Percentiles rank a stretch among this genome's conserved stretches.
phyloP scores from a whole-genome alignment of 2,888 invertebrate species.

The Aproaerema taeniolella region DNA sequence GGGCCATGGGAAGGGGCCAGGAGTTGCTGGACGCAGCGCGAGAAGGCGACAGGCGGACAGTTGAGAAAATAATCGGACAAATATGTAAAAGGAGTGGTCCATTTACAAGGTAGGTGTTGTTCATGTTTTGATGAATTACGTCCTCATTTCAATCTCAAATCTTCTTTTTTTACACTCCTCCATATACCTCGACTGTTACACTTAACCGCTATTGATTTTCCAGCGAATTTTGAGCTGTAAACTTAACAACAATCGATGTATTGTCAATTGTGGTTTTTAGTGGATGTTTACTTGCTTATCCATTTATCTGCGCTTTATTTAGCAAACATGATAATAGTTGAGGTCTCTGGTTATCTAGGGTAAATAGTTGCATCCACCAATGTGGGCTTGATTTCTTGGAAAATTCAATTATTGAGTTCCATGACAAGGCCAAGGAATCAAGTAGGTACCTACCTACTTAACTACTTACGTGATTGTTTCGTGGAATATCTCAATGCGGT shows the following conservation, averaged over 20 bases:
- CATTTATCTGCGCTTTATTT: constrained; percentile 9
- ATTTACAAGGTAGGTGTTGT: constrained; percentile 87
- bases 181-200: no score
- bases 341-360: not conserved
- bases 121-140: constrained; percentile 35
- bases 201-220: no score
- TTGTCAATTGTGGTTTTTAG: constrained; percentile 37
- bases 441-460: not conserved
- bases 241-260: constrained; percentile 41
- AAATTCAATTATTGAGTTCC: constrained; percentile 20
- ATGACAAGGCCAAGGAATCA: constrained; percentile 20
- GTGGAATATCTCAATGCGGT: no score
- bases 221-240: no score
- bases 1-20: constrained; percentile 96
- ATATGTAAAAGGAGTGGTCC: constrained; percentile 95
- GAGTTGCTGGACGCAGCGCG: constrained; percentile 97
- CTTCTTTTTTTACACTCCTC: not conserved
- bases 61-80: constrained; percentile 93
- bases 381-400: constrained; percentile 7
- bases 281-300: constrained; percentile 49
- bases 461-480: no score
- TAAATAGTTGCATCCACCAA: not conserved
- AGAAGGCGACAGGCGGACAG: constrained; percentile 91
- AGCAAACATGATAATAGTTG: constrained; percentile 8
- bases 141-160: not conserved